Evolutionary conservation across 2,113 vertebrate species (phyloP).

Genomic region (Athene cunicularia): DNA sequence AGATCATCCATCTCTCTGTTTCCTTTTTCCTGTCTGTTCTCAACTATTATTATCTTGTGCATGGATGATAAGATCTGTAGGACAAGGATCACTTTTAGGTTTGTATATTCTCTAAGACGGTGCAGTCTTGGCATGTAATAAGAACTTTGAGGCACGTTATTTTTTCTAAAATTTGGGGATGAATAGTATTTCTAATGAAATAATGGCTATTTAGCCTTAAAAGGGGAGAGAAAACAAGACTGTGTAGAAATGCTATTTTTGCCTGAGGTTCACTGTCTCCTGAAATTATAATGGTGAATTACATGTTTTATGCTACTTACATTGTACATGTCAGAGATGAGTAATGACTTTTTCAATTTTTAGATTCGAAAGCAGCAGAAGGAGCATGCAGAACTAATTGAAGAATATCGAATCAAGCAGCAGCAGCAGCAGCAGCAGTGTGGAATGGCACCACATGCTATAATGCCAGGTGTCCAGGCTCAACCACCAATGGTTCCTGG

Average conservation of each 20-base stretch:
- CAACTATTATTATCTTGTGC: not conserved
- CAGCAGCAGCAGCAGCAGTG: conserved; percentile 84
- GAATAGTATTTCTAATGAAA: not conserved
- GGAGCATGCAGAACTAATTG: conserved; percentile 93
- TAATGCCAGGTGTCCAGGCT: conserved; percentile 80
- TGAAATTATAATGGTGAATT: not conserved
- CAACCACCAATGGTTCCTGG: conserved; percentile 74
- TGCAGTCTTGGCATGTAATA: not conserved
- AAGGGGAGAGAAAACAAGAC: not conserved
- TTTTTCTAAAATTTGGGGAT: not conserved
- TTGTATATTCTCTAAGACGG: not conserved
- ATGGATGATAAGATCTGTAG: not conserved
- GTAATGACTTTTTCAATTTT: not conserved
- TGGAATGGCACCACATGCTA: conserved; percentile 76
- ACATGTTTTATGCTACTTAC: not conserved
- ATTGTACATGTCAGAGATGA: not conserved
- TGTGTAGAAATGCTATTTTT: not conserved
- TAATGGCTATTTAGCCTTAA: not conserved
- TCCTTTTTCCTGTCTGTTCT: not conserved
- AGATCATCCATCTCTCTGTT: not conserved
- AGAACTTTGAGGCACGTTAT: not conserved
- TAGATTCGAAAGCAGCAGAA: conserved; percentile 98
- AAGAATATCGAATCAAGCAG: conserved; percentile 92
- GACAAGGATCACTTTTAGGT: not conserved
- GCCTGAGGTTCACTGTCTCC: not conserved